A percentile compares a stretch with the other conserved stretches of the same genome.
These are phyloP conservation scores for Drosophila multiciliata DNA, from an alignment of 2,888 invertebrate species.

Conservation along the genomic window DNA sequence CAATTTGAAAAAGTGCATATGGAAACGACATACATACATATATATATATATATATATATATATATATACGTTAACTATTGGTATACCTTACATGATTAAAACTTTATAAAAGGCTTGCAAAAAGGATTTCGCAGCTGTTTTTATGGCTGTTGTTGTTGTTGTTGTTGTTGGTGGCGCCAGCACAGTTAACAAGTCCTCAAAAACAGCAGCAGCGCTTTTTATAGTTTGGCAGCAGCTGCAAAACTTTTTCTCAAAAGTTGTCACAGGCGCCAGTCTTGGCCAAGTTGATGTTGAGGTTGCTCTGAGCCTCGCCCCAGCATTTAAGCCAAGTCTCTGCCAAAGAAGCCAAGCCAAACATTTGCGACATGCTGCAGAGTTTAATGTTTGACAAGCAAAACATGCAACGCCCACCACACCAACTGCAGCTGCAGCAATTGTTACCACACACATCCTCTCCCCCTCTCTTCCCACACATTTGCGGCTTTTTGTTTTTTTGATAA, in stretches of 20 bases:
- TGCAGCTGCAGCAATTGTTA: slow-evolving; percentile 37
- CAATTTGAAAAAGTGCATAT: slow-evolving; percentile 4
- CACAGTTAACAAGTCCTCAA: slow-evolving; percentile 58
- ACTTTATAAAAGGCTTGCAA: slow-evolving; percentile 54
- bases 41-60: background rate
- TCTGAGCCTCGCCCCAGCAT: slow-evolving; percentile 50
- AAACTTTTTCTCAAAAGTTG: slow-evolving; percentile 71
- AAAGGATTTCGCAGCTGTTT: slow-evolving; percentile 29
- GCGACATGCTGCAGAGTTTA: slow-evolving; percentile 67
- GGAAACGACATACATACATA: background rate
- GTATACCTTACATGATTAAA: slow-evolving; percentile 67
- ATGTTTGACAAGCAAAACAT: slow-evolving; percentile 76
- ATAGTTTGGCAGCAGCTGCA: slow-evolving; percentile 40
- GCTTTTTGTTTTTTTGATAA: slow-evolving; percentile 57
- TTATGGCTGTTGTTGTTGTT: slow-evolving; percentile 10
- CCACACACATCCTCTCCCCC: slow-evolving; percentile 5
- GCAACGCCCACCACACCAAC: slow-evolving; percentile 22
- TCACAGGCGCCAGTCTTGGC: slow-evolving; percentile 66
- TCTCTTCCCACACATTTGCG: slow-evolving; percentile 32
- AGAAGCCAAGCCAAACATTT: slow-evolving; percentile 54
- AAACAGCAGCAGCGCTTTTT: slow-evolving; percentile 48
- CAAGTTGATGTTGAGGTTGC: slow-evolving; percentile 58
- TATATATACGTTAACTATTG: slow-evolving; percentile 34
- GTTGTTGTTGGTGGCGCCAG: slow-evolving; percentile 20
- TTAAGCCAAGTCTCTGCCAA: slow-evolving; percentile 53